These are phyloP conservation scores for Ophiothrix spiculata DNA, from an alignment of 35 echinoderm and acorn worm species.

Conservation along the genomic window DNA sequence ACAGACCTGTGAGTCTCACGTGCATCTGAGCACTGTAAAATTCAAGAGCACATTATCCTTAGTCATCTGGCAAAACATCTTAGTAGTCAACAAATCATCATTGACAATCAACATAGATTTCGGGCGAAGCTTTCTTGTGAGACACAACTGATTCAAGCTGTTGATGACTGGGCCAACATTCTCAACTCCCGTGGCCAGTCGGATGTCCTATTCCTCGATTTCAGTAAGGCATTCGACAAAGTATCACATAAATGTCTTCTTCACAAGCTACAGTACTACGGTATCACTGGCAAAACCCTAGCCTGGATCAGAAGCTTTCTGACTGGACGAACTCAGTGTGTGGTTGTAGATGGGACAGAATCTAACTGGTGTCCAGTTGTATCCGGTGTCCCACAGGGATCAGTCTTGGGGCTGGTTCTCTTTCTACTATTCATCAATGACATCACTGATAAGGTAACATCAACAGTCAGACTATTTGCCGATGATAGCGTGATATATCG, in stretches of 20 bases:
- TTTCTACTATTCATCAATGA: no score
- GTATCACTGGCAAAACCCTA: no score
- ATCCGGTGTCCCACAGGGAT: no score
- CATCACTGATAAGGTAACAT: no score
- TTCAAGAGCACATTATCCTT: conserved; percentile 38
- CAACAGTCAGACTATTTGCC: no score
- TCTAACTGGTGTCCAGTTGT: no score
- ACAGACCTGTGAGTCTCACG: conserved; percentile 42
- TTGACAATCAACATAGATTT: conserved; percentile 44
- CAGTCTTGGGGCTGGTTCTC: no score
- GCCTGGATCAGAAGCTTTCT: no score
- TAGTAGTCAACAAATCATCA: conserved; percentile 23
- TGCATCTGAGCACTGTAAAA: conserved; percentile 43
- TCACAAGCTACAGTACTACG: no score
- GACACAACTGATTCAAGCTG: conserved; percentile 31
- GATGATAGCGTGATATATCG: no score
- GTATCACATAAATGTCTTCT: not conserved
- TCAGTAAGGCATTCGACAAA: conserved; percentile 23
- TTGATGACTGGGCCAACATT: conserved; percentile 16
- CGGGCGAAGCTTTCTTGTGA: conserved; percentile 30
- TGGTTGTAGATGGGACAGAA: no score
- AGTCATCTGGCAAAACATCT: conserved; percentile 33
- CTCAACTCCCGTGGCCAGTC: not conserved
- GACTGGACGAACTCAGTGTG: no score
- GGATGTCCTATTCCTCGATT: conserved; percentile 21